These are phyloP conservation scores for Bubo blakistoni DNA, from an alignment of 2,113 vertebrate species.

Conservation along the genomic window DNA sequence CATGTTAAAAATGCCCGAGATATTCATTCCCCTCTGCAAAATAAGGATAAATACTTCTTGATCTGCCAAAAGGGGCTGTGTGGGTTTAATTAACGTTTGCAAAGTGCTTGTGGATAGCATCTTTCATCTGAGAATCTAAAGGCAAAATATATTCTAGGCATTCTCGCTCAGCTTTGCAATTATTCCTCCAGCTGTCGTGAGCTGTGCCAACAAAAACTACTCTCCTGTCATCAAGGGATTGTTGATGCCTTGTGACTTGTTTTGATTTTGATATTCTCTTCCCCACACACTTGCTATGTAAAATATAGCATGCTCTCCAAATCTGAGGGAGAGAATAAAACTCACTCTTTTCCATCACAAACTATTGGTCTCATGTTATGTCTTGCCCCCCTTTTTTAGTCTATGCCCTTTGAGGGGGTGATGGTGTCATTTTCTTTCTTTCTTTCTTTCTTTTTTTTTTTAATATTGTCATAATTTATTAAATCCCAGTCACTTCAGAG, in stretches of 20 bases:
- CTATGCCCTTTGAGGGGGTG: not conserved
- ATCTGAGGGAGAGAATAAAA: not conserved
- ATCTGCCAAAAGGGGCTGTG: conserved; percentile 37
- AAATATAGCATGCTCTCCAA: not conserved
- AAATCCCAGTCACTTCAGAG: not conserved
- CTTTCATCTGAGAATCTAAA: conserved; percentile 50
- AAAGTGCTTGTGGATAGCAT: conserved; percentile 37
- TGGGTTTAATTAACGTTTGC: conserved; percentile 57
- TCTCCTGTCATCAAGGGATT: conserved; percentile 43
- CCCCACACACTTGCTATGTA: not conserved
- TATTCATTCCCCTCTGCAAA: not conserved
- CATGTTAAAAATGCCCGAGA: not conserved
- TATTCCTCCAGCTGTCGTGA: conserved; percentile 52
- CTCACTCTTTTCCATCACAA: not conserved
- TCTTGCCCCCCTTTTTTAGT: not conserved
- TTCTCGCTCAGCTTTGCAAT: conserved; percentile 9
- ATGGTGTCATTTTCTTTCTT: fast-evolving
- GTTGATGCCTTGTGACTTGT: conserved; percentile 40
- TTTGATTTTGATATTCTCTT: conserved; percentile 28
- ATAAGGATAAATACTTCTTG: not conserved
- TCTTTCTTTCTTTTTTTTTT: not conserved
- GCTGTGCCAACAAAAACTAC: conserved; percentile 40
- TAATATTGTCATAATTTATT: not conserved
- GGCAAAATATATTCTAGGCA: conserved; percentile 21
- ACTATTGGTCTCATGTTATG: not conserved